Base-by-base conservation (phyloP, 2,113 vertebrate genomes). In the Trinectes maculatus region DNA sequence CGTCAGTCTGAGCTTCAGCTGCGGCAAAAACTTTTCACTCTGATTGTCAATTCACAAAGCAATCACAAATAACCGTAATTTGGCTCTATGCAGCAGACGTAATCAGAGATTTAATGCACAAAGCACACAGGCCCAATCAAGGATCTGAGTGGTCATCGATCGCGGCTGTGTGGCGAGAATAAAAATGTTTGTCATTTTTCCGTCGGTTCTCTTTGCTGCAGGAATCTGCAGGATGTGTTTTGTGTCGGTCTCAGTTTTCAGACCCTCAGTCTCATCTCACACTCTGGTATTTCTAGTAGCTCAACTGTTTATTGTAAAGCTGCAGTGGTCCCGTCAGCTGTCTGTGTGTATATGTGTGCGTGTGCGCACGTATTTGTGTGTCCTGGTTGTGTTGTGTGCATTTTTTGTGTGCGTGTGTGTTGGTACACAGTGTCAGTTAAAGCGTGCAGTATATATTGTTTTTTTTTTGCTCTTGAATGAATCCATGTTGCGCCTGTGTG, bases 231-330 rank as follows among this genome's bases (percentile, higher is more conserved):
- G 65, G 72, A 83, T 42, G 73, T 46, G 72, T 71, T 74, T 74
- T 74, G 76, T 74, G 56, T 73, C 28, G 75, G 81, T 88, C 71
- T 86, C 82, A 55, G 58, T 73, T 84, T 74, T 60, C 84, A 79
- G 73, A 59, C 58, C 36, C 70, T 37, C 19, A 3, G 66, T 71
- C 76, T 87, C 71, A 48, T 83, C 83, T 77, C 57, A 34, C 3
- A 4, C 80, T 39, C 34, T 48, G 87, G 88, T 82, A 90, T 91
- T 91, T 91, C 83, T 88, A 87, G 86, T 88, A 83, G 85, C 84
- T 79, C 83, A 81, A 85, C 79, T 86, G 89, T 86, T 87, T 91
- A 79, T 89, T 82, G 83, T 84, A 81, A 80, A 62, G 56, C 82
- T 67, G 73, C 79, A 71, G 75, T 24, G 70, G 58, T 70, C 11